Conservation (phyloP, 2,113 vertebrate genomes). For the Heterotilapia buettikoferi region DNA sequence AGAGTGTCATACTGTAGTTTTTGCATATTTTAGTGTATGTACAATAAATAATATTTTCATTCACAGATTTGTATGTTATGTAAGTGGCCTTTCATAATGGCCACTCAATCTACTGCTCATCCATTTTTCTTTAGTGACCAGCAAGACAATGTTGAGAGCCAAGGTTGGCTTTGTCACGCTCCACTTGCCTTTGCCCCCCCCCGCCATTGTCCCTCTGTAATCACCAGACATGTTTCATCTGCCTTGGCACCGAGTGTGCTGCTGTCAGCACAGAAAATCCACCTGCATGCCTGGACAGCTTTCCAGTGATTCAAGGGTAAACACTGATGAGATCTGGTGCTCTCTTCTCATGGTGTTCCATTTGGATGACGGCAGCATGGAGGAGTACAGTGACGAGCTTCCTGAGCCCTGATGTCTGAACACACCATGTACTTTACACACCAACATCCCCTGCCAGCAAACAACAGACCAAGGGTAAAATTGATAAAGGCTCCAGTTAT, state of each 20-base stretch:
- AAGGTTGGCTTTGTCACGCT: conserved; percentile 8
- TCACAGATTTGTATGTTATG: neutral
- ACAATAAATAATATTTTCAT: neutral
- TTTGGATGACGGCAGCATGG: neutral
- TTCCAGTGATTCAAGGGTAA: conserved; percentile 2
- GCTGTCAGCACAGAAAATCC: conserved; percentile 1
- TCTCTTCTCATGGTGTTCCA: neutral
- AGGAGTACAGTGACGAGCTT: neutral
- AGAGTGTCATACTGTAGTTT: neutral
- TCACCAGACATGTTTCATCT: conserved; percentile 29
- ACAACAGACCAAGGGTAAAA: neutral
- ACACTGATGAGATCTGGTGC: neutral
- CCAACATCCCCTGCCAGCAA: neutral
- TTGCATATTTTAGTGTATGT: neutral
- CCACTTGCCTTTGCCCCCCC: neutral
- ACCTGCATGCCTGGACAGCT: neutral
- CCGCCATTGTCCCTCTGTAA: neutral
- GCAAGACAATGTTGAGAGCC: neutral
- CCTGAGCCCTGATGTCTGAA: neutral
- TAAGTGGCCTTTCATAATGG: neutral
- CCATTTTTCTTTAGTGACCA: neutral
- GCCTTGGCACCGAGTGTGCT: neutral
- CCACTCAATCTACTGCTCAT: neutral
- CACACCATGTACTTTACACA: neutral
- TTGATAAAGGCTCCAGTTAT: neutral